Evolutionary conservation across 1,140 invertebrate species (phyloP).

Genomic region (Drosophila navojoa): DNA sequence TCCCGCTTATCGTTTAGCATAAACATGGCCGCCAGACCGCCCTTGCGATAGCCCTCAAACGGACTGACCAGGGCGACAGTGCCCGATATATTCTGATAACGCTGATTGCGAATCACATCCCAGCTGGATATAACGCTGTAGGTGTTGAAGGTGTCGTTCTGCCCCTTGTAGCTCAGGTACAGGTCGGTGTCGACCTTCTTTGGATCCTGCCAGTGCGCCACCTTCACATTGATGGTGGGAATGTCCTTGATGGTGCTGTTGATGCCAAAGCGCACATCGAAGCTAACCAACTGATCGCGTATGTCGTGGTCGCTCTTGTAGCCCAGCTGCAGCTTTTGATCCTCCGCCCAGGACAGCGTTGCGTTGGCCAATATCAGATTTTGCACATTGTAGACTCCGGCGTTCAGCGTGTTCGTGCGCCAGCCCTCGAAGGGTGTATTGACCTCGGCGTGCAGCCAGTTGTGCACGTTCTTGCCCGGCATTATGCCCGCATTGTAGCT

Average conservation of each 20-base stretch:
- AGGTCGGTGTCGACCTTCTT: conserved; percentile 85
- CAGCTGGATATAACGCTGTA: conserved; percentile 86
- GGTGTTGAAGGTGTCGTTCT: conserved; percentile 80
- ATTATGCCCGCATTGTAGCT: conserved; percentile 83
- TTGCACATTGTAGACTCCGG: conserved; percentile 69
- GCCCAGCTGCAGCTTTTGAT: conserved; percentile 85
- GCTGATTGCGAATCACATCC: conserved; percentile 84
- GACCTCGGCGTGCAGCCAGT: conserved; percentile 85
- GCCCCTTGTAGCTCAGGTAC: conserved; percentile 80
- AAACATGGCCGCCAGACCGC: conserved; percentile 87
- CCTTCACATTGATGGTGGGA: conserved; percentile 85
- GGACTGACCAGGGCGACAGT: conserved; percentile 85
- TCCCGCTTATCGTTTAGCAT: conserved; percentile 86
- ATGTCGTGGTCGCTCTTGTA: conserved; percentile 84
- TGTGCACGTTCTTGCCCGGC: conserved; percentile 84
- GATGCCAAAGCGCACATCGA: conserved; percentile 85
- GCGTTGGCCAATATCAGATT: conserved; percentile 80
- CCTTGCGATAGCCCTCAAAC: conserved; percentile 87
- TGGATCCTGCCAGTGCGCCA: conserved; percentile 85
- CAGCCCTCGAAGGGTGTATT: conserved; percentile 90
- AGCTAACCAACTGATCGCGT: conserved; percentile 79
- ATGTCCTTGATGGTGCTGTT: conserved; percentile 86
- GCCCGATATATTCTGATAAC: conserved; percentile 85
- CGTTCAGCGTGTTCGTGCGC: conserved; percentile 87
- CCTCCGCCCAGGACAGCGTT: conserved; percentile 86